These are phyloP conservation scores for Dermatemys mawii DNA, from an alignment of 2,113 vertebrate species.

Conservation along the genomic window DNA sequence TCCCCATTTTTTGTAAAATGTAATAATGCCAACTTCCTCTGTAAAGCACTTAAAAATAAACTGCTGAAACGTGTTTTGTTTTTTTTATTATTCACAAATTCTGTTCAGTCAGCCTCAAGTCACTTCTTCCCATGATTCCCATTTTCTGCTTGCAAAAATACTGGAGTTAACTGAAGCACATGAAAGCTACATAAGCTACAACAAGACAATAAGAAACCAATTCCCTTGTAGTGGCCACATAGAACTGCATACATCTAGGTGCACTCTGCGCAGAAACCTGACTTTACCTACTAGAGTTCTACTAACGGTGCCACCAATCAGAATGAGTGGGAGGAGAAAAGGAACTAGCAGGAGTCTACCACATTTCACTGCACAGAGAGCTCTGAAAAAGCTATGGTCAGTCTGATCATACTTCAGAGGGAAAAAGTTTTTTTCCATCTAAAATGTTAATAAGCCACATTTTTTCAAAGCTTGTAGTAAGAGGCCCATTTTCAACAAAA, in stretches of 20 bases:
- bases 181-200: background rate
- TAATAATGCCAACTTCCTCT: background rate
- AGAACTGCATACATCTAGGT: background rate
- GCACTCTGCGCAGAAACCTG: background rate
- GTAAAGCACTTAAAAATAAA: background rate
- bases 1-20: background rate
- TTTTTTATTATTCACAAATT: too few relatives aligned
- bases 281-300: background rate
- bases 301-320: background rate
- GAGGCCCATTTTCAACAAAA: background rate
- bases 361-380: background rate
- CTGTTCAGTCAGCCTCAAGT: background rate
- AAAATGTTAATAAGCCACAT: background rate
- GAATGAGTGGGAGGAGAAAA: background rate
- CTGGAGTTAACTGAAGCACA: background rate
- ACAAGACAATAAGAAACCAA: background rate
- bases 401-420: background rate
- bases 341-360: background rate
- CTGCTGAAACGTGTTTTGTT: background rate
- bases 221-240: background rate
- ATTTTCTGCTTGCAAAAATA: background rate
- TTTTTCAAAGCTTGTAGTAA: background rate
- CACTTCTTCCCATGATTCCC: background rate
- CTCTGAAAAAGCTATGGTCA: background rate
- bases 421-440: background rate